These are phyloP conservation scores for Andricus grossulariae DNA, from an alignment of 1,140 invertebrate species.

Conservation along the genomic window DNA sequence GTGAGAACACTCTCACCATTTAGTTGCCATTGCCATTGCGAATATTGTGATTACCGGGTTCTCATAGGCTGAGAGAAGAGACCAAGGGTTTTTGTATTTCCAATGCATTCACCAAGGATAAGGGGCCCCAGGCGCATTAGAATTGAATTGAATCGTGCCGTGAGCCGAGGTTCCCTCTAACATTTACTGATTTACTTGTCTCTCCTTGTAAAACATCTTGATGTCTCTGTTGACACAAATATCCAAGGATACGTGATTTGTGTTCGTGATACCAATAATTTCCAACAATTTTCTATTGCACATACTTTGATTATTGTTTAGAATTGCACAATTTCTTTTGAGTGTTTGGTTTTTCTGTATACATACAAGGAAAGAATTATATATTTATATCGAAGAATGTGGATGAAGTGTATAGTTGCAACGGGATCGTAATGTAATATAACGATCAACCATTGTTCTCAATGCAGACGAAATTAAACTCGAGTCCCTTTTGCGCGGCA, in stretches of 20 bases:
- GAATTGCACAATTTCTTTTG: too few species aligned
- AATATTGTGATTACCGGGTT: conserved; percentile 42
- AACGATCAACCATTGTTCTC: not conserved
- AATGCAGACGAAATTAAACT: not conserved
- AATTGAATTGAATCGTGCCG: conserved; percentile 60
- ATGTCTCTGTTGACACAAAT: conserved; percentile 15
- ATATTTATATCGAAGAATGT: too few species aligned
- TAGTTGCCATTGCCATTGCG: conserved; percentile 57
- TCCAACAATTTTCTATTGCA: too few species aligned
- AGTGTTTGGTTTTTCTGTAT: too few species aligned
- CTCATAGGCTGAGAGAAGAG: conserved; percentile 41
- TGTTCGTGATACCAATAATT: conserved; percentile 45
- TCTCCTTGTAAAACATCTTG: conserved; percentile 12
- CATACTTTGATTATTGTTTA: too few species aligned
- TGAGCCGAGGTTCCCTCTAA: conserved; percentile 30
- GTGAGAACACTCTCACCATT: conserved; percentile 73
- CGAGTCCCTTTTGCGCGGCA: not conserved
- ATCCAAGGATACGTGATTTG: conserved; percentile 45
- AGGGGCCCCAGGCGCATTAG: conserved; percentile 53
- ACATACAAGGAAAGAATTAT: too few species aligned
- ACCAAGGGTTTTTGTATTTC: conserved; percentile 46
- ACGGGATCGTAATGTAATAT: too few species aligned
- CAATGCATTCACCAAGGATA: conserved; percentile 45
- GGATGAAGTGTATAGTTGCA: too few species aligned
- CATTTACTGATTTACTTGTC: conserved; percentile 16